Evolutionary conservation across 35 echinoderm and acorn worm genomes (phyloP).

Genomic region (Hemicentrotus pulcherrimus): DNA sequence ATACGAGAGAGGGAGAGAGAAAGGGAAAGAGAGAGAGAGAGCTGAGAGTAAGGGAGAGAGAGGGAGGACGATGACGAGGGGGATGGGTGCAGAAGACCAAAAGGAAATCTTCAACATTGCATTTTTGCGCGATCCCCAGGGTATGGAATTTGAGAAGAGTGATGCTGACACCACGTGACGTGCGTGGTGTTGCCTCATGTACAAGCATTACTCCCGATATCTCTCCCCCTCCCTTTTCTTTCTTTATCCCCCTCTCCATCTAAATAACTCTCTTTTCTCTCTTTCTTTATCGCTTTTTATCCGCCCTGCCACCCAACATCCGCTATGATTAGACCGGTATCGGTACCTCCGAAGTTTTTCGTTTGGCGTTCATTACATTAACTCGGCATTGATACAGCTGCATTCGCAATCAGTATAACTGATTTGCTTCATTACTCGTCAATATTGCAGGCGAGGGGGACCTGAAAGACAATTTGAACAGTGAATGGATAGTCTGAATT

Average conservation of each 20-base stretch:
- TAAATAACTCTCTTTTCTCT: background rate
- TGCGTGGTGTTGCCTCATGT: background rate
- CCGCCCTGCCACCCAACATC: background rate
- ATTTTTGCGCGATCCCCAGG: background rate
- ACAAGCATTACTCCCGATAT: background rate
- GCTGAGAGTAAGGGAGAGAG: background rate
- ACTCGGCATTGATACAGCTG: slow-evolving; percentile 35
- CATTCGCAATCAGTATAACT: background rate
- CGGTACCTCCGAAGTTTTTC: background rate
- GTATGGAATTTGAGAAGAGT: background rate
- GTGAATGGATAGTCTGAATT: background rate
- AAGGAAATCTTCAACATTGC: background rate
- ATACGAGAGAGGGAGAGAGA: background rate
- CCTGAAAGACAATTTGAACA: background rate
- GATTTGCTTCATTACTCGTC: background rate
- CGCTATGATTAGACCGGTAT: background rate
- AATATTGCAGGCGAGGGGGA: slow-evolving; percentile 20
- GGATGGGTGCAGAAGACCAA: background rate
- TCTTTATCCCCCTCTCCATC: background rate
- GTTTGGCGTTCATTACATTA: slow-evolving; percentile 44
- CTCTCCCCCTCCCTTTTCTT: background rate
- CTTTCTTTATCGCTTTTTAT: background rate
- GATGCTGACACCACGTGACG: background rate
- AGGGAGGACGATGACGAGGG: background rate
- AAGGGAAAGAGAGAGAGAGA: background rate